phyloP scores from a whole-genome alignment of 2,113 vertebrate species.

The Pycnonotus jocosus region DNA sequence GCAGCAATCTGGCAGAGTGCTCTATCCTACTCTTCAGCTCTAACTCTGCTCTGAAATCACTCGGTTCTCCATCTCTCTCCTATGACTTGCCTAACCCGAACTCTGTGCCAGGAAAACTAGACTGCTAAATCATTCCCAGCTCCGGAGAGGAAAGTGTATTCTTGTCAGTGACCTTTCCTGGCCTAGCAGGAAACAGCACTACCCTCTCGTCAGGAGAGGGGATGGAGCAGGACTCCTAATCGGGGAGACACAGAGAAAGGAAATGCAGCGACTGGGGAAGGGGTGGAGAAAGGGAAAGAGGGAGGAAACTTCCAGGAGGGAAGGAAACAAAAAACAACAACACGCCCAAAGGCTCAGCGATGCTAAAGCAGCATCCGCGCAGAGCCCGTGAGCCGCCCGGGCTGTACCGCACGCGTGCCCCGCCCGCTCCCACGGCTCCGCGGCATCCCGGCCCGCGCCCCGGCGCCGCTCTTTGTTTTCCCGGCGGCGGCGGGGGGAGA shows the following conservation, averaged over 20 bases:
- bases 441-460: background rate
- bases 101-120: background rate
- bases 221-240: background rate
- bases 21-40: background rate
- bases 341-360: background rate
- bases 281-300: conserved; percentile 34
- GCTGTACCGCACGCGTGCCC: background rate
- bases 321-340: background rate
- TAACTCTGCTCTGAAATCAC: background rate
- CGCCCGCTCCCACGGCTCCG: background rate
- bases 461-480: background rate
- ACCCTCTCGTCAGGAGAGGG: background rate
- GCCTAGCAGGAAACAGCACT: conserved; percentile 6
- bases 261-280: background rate
- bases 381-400: background rate
- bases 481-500: background rate
- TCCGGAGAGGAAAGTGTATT: background rate
- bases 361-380: background rate
- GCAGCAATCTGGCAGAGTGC: background rate
- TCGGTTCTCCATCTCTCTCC: background rate
- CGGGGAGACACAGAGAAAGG: background rate
- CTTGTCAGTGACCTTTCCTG: background rate
- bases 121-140: background rate
- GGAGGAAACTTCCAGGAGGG: conserved; percentile 55
- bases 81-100: background rate